Evolutionary conservation across 2,797 vertebrate genomes (phyloP).

Genomic region (Crenichthys baileyi): DNA sequence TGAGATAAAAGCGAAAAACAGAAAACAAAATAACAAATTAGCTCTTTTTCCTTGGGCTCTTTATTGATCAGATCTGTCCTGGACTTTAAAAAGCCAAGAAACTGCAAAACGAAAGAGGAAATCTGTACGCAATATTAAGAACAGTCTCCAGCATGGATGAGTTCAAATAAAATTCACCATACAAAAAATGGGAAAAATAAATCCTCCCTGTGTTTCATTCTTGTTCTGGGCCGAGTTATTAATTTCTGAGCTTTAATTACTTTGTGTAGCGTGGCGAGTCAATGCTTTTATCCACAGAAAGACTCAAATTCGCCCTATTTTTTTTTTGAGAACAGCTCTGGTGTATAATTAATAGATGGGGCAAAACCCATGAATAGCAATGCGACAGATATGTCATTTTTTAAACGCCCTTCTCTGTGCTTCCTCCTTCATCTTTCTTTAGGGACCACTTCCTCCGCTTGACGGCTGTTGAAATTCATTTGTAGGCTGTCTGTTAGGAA

Average conservation of each 20-base stretch:
- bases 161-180: constrained; percentile 53
- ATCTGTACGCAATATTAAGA: constrained; percentile 40
- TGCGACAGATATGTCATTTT: constrained; percentile 52
- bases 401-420: constrained; percentile 15
- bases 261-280: constrained; percentile 49
- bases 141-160: constrained; percentile 26
- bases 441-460: constrained; percentile 31
- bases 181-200: constrained; percentile 57
- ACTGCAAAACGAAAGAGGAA: constrained; percentile 33
- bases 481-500: constrained; percentile 33
- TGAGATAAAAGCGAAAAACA: constrained; percentile 10
- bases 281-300: constrained; percentile 52
- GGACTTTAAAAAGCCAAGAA: constrained; percentile 38
- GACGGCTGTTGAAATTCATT: constrained; percentile 47
- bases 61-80: constrained; percentile 61
- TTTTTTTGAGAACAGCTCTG: constrained; percentile 28
- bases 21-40: constrained; percentile 33
- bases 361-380: constrained; percentile 66
- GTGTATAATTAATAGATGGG: constrained; percentile 63
- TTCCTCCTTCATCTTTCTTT: constrained; percentile 39
- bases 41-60: constrained; percentile 25
- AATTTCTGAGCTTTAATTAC: constrained; percentile 69
- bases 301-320: constrained; percentile 15
- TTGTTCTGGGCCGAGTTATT: constrained; percentile 59
- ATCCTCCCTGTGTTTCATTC: constrained; percentile 61